Evolutionary conservation across 1,140 invertebrate genomes (phyloP), one percentile per base, ranked within the genome.

Genomic region (Idris sp.): DNA sequence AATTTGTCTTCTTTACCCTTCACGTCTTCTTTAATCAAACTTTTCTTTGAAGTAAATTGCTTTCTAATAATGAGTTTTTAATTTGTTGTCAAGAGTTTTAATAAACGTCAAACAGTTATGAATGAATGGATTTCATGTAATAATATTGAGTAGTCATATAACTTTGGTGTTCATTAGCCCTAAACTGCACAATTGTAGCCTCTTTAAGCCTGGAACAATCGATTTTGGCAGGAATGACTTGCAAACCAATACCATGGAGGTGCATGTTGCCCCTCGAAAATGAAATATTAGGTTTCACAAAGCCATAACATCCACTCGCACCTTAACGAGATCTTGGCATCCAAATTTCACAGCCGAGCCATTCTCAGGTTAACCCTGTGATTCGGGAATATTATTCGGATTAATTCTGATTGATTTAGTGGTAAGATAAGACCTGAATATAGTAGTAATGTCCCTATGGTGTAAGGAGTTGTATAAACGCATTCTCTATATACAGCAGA

Each of bases 321-420:
- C 6, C 14, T 8, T 40, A 38, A 73, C 16, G 58, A 59, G 36
- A 51, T 14, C 14, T 11, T 22, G 8, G 30, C 28, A 31, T 48
- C 38, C 30, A 71, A 73, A 79, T 81, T 78, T 79, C 48, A 49
- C 41, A 77, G 73, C 56, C 68, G 31, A 44, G 35, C 35, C 74
- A 61, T 77, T 69, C 75, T 79, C 72, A 26, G 43, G 28, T 56
- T 56, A 43, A 44, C 56, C 44, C 56, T 51, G 69, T 58, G 68
- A 72, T 71, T 61, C 51, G 19, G 36, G 48, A 58, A 68, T 40
- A 33, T 74, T 73, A 56, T 36, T 69, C 36, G 73, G 65, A 80
- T 80, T 81, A 80, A 77, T 82, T 73, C 40, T 61, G 78, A 81
- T 82, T 82, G 75, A 82, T 82, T 81, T 77, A 78, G 65, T 64